Evolutionary conservation across 2,888 invertebrate genomes (phyloP).

Genomic region (Caenorhabditis sp.): DNA sequence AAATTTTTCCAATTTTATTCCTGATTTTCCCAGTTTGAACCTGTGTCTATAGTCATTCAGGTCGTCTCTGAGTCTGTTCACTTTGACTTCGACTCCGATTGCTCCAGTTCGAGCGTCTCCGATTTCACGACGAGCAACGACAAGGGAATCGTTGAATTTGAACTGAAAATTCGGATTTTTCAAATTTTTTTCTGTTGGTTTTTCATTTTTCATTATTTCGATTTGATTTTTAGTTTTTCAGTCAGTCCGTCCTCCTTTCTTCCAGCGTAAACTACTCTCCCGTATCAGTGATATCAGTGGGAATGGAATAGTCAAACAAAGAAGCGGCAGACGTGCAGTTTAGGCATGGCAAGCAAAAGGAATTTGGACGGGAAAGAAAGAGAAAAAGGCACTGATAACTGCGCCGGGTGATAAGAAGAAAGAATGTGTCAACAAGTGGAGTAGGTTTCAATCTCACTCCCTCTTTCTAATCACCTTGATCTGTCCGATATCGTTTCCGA

Average conservation of each 20-base stretch:
- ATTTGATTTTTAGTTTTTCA: no score
- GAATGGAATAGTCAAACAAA: constrained; percentile 34
- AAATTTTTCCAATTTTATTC: neutral
- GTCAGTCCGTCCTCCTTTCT: neutral
- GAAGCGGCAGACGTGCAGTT: constrained; percentile 33
- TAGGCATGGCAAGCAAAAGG: no score
- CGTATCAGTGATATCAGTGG: constrained; percentile 55
- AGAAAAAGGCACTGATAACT: constrained; percentile 25
- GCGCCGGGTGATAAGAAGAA: neutral
- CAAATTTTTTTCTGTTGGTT: no score
- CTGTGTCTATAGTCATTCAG: constrained; percentile 61
- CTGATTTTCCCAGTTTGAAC: neutral
- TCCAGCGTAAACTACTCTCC: constrained; percentile 5
- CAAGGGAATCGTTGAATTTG: constrained; percentile 57
- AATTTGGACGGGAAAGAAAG: no score
- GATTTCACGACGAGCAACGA: constrained; percentile 47
- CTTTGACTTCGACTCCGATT: constrained; percentile 56
- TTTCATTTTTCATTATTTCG: neutral
- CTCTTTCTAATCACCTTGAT: no score
- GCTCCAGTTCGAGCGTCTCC: constrained; percentile 40
- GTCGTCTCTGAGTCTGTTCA: constrained; percentile 58
- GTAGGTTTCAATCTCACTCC: neutral
- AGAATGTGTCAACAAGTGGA: constrained; percentile 44
- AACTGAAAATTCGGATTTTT: constrained; percentile 27
- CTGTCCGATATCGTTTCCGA: constrained; percentile 56